These are phyloP conservation scores for Cottus gobio DNA, from an alignment of 2,113 vertebrate species.

Conservation along the genomic window DNA sequence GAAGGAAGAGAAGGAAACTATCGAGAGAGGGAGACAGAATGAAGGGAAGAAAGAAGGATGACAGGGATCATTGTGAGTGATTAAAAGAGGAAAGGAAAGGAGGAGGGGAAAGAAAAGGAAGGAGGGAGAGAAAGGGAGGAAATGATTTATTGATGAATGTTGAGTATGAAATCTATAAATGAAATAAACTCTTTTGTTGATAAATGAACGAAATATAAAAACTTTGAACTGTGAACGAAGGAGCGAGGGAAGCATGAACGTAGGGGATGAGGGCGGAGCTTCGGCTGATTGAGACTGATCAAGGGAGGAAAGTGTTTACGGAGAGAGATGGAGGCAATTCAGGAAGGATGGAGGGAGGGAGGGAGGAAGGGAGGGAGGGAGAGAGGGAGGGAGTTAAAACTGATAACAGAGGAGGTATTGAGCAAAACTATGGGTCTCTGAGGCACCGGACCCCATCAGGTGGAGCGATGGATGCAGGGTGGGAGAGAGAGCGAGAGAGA, in stretches of 20 bases:
- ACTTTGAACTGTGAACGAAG: background rate
- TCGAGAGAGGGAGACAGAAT: background rate
- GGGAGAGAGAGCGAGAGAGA: constrained; percentile 4
- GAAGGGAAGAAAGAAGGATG: background rate
- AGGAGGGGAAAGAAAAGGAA: background rate
- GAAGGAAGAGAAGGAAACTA: background rate
- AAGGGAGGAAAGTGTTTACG: background rate
- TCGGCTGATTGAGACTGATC: background rate
- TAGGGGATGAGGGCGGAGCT: background rate
- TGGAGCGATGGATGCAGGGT: constrained; percentile 48
- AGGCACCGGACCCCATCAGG: constrained; percentile 49
- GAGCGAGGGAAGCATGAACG: background rate
- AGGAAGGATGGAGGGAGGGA: background rate
- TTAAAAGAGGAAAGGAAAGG: background rate
- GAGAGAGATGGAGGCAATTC: background rate
- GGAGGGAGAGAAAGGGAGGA: background rate
- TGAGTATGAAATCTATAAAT: too few species aligned
- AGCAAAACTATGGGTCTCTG: constrained; percentile 36
- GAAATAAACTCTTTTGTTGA: background rate
- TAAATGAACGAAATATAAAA: background rate
- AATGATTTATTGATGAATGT: background rate
- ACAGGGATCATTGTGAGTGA: background rate
- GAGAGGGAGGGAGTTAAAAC: background rate
- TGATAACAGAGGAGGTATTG: constrained; percentile 35
- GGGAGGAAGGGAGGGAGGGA: constrained; percentile 12